Conservation (phyloP, 1,140 invertebrate genomes). For the Phenacoccus solenopsis region DNA sequence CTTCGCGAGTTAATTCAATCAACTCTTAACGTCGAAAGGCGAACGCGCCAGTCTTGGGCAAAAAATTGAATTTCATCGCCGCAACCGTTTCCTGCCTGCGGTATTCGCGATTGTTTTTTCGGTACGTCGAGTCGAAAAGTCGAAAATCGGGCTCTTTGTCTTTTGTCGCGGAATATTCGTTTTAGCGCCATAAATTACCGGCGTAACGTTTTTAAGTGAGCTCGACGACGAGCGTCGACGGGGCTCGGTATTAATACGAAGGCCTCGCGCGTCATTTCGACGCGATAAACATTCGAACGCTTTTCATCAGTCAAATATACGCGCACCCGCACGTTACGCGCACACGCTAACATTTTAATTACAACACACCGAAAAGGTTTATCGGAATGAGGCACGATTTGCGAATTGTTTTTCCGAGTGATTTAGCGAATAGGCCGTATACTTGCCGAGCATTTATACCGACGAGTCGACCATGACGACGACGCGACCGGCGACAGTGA, state of each 20-base stretch:
- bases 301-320: background rate
- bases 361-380: background rate
- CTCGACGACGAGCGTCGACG: background rate
- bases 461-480: background rate
- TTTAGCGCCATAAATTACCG: background rate
- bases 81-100: too few species aligned
- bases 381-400: background rate
- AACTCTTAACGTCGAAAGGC: background rate
- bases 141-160: background rate
- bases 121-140: background rate
- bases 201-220: background rate
- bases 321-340: background rate
- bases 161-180: background rate
- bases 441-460: background rate
- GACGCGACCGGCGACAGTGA: too few species aligned
- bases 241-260: too few species aligned
- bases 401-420: background rate
- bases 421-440: background rate
- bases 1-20: background rate
- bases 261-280: background rate
- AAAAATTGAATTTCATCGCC: too few species aligned
- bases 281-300: background rate
- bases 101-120: too few species aligned
- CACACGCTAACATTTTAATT: background rate
- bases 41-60: background rate